These are phyloP conservation scores for Saiga tatarica DNA, from an alignment of 2,113 vertebrate species.

Conservation along the genomic window DNA sequence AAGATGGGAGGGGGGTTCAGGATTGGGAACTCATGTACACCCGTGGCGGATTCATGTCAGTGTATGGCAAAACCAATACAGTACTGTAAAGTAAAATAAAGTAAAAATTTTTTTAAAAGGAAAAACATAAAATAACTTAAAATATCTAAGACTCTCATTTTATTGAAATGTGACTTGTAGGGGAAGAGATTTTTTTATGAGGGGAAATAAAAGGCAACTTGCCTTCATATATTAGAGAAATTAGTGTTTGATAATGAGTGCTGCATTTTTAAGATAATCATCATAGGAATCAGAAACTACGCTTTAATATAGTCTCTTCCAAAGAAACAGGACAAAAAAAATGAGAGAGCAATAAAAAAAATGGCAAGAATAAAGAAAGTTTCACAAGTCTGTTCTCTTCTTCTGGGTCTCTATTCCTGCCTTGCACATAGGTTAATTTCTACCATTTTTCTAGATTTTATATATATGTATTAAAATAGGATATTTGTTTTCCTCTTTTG, in stretches of 20 bases:
- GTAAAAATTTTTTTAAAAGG: too few relatives aligned
- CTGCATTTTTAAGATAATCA: slow-evolving; percentile 22
- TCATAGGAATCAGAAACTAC: background rate
- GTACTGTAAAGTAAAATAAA: too few relatives aligned
- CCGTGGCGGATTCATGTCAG: too few relatives aligned
- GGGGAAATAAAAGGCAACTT: background rate
- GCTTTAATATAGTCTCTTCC: background rate
- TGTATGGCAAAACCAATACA: too few relatives aligned
- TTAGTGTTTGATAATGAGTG: background rate
- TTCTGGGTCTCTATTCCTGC: background rate
- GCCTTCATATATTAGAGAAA: background rate
- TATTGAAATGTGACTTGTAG: background rate
- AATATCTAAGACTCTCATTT: background rate
- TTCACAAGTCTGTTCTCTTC: background rate
- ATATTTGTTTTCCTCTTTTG: background rate
- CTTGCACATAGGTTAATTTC: background rate
- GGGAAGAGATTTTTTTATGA: background rate
- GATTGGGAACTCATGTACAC: too few relatives aligned
- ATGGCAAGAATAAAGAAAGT: background rate
- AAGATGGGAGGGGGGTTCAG: too few relatives aligned
- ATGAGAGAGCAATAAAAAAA: background rate
- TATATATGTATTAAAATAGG: background rate
- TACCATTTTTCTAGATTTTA: background rate
- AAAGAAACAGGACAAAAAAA: background rate
- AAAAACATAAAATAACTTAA: background rate